Base-by-base conservation (phyloP, 2,113 vertebrate genomes). In the Caracal caracal region DNA sequence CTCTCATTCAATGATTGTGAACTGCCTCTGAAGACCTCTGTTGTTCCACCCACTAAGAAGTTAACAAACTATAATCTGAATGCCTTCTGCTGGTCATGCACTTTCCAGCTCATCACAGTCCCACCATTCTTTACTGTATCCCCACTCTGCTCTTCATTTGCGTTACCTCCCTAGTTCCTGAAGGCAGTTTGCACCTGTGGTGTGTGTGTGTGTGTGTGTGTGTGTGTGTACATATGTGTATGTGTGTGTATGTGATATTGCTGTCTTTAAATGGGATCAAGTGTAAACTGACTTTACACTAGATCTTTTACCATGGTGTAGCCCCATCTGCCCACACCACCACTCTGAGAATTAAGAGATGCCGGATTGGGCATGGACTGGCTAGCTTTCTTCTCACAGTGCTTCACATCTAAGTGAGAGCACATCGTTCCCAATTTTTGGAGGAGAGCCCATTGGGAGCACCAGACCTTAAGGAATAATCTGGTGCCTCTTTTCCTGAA, bases 141-240 rank as follows among this genome's bases (percentile, higher is more conserved):
- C 30, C 35, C 11, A 49, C 33, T 40, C 15, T 70, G 4, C 9
- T 35, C 53, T 43, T 79, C 35, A 30, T 22, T 66, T 59, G 35
- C 30, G 17, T 35, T 43, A 37, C 30, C 22, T 84, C n/a, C 75
- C 22, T 71, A 53, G 20, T 33, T 71, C n/a, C n/a, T 92, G 43
- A 81, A 89, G 16, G 19, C 16, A 19, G 0, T 75, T 11, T 79
- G 20, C 70, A 40, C 37, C 70, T 65, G 6, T 56, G 53, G 65
- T 61, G 40, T 59, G 49, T 49, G 37, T 66, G 24, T 76, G 24
- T 53, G 26, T 37, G 20, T 22, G 49, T 28, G 1, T 8, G 1
- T 5, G 24, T 53, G 26, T 40, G 22, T 17, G 51, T 30, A 1
- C 13, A 13, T 8, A 0, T 0, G 1, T 5, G 2, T 7, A 12